Evolutionary conservation across 2,797 vertebrate genomes (phyloP).

Genomic region (Vipera latastei): DNA sequence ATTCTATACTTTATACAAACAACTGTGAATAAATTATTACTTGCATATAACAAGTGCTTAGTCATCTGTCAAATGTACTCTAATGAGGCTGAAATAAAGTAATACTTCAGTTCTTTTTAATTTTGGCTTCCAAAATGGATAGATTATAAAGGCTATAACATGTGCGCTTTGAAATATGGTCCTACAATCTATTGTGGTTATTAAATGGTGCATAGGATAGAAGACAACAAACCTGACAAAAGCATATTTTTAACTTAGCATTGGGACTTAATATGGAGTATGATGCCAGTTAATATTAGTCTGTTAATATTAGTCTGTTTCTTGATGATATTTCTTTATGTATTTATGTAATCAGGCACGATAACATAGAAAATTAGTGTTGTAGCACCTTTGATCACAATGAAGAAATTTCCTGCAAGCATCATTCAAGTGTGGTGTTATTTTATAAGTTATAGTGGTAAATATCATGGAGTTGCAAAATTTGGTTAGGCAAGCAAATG

Average conservation of each 20-base stretch:
- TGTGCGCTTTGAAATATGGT: not conserved
- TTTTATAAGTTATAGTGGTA: not conserved
- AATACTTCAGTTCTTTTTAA: slow-evolving; percentile 22
- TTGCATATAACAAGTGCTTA: slow-evolving; percentile 41
- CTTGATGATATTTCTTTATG: not conserved
- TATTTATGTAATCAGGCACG: not conserved
- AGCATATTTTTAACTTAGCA: not conserved
- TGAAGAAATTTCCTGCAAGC: not conserved
- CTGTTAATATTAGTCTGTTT: not conserved
- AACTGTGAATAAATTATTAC: slow-evolving; percentile 45
- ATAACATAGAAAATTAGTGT: not conserved
- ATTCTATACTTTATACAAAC: slow-evolving; percentile 48
- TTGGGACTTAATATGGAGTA: not conserved
- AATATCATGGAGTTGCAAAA: not conserved
- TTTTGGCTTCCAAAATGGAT: slow-evolving; percentile 23
- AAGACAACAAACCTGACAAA: not conserved
- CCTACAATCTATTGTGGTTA: not conserved
- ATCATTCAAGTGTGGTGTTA: not conserved
- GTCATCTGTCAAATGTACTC: slow-evolving; percentile 21
- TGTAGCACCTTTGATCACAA: not conserved
- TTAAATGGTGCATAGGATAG: not conserved
- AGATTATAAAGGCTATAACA: not conserved
- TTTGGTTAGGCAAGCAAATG: not conserved
- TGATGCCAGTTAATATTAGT: not conserved
- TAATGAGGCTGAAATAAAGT: slow-evolving; percentile 30